These are phyloP conservation scores for Acrocephalus scirpaceus DNA, from an alignment of 2,797 vertebrate genomes.

Conservation along the genomic window DNA sequence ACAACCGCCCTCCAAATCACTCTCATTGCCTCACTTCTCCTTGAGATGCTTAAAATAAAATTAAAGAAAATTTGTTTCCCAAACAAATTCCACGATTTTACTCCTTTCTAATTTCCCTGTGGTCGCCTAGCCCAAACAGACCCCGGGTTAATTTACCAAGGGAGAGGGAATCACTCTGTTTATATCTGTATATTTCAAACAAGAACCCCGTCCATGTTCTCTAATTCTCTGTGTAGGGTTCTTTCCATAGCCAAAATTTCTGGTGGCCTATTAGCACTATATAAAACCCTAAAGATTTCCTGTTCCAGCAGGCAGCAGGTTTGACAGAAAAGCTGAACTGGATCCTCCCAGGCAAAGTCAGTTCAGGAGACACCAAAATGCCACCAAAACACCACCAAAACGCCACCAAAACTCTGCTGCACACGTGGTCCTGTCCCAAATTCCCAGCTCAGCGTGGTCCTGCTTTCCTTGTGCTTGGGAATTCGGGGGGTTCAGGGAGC, in stretches of 20 bases:
- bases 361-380: neutral
- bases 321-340: slow-evolving; percentile 36
- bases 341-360: neutral
- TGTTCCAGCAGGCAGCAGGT: slow-evolving; percentile 1
- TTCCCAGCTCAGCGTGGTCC: neutral
- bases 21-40: neutral
- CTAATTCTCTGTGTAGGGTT: neutral
- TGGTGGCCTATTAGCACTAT: slow-evolving; percentile 39
- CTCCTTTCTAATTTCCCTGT: neutral
- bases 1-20: neutral
- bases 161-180: neutral
- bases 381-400: neutral
- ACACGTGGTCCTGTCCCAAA: fast-evolving
- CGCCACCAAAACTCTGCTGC: neutral
- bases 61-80: neutral
- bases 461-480: neutral
- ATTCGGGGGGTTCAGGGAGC: neutral
- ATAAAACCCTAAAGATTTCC: slow-evolving; percentile 52
- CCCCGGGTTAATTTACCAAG: neutral
- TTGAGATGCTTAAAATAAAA: neutral
- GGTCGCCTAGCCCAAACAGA: neutral
- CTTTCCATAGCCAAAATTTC: neutral
- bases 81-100: neutral
- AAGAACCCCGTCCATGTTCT: neutral
- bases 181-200: neutral